These are phyloP conservation scores for Trachops cirrhosus DNA, from an alignment of 2,797 vertebrate genomes.

Conservation along the genomic window DNA sequence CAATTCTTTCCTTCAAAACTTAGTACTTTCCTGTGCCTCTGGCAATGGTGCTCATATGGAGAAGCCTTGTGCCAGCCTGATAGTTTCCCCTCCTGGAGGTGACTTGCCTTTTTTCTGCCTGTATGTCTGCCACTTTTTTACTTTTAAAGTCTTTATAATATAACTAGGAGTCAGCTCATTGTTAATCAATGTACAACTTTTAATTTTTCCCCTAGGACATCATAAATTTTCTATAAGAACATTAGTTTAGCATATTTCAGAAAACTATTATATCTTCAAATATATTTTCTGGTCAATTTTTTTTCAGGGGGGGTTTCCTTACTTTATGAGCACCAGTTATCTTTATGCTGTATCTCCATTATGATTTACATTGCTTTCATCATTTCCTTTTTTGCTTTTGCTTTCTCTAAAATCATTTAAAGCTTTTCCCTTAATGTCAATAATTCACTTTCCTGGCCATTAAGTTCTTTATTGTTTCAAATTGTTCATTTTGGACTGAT, in stretches of 20 bases:
- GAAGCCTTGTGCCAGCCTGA: background rate
- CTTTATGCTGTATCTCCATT: background rate
- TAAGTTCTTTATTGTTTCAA: constrained; percentile 6
- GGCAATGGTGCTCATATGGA: background rate
- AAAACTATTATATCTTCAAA: background rate
- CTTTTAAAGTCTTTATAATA: background rate
- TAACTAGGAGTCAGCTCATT: background rate
- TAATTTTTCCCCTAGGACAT: background rate
- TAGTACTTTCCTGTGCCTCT: background rate
- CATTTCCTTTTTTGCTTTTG: background rate
- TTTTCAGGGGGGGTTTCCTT: background rate
- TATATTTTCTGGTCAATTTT: background rate
- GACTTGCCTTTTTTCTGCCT: background rate
- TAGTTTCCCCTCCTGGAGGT: background rate
- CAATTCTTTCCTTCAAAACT: background rate
- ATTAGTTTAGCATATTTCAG: background rate
- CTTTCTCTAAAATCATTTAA: constrained; percentile 16
- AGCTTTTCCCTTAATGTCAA: background rate
- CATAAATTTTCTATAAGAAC: background rate
- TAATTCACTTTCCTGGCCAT: constrained; percentile 9
- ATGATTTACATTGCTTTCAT: background rate
- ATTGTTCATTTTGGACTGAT: background rate
- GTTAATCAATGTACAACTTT: background rate
- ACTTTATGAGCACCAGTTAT: background rate
- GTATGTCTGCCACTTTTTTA: background rate